Evolutionary conservation across 2,113 vertebrate species (phyloP).

Genomic region (Vanacampus margaritifer): DNA sequence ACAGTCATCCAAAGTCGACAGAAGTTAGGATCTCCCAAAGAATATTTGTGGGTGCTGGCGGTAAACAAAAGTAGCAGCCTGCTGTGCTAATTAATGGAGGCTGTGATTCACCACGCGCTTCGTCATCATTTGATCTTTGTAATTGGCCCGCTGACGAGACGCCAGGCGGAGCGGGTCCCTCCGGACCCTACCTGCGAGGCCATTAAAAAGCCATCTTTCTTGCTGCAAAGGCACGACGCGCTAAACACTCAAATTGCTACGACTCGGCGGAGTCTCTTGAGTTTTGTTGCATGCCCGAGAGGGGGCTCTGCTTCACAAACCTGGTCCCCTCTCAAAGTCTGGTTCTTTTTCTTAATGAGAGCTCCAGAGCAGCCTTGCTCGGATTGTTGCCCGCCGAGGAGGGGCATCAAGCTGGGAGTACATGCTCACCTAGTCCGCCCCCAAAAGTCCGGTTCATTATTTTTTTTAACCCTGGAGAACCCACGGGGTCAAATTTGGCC

Average conservation of each 20-base stretch:
- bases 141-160: conserved; percentile 60
- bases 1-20: conserved; percentile 17
- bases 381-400: background rate
- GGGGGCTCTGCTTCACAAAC: background rate
- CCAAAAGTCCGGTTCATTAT: background rate
- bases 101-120: conserved; percentile 50
- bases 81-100: conserved; percentile 56
- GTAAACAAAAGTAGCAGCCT: conserved; percentile 60
- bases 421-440: too few species aligned
- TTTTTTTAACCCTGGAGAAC: too few species aligned
- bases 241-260: conserved; percentile 25
- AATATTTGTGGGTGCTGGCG: conserved; percentile 38
- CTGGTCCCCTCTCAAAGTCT: background rate
- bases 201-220: conserved; percentile 53
- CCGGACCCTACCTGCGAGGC: conserved; percentile 58
- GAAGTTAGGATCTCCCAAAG: conserved; percentile 45
- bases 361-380: background rate
- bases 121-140: conserved; percentile 66
- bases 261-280: conserved; percentile 25
- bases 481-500: too few species aligned
- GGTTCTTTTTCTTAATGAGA: background rate
- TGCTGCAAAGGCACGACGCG: background rate
- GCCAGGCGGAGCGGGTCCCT: conserved; percentile 49
- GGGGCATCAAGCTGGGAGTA: background rate
- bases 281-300: background rate